Conservation (phyloP, 2,888 invertebrate species). For the Anaspis maculata region DNA sequence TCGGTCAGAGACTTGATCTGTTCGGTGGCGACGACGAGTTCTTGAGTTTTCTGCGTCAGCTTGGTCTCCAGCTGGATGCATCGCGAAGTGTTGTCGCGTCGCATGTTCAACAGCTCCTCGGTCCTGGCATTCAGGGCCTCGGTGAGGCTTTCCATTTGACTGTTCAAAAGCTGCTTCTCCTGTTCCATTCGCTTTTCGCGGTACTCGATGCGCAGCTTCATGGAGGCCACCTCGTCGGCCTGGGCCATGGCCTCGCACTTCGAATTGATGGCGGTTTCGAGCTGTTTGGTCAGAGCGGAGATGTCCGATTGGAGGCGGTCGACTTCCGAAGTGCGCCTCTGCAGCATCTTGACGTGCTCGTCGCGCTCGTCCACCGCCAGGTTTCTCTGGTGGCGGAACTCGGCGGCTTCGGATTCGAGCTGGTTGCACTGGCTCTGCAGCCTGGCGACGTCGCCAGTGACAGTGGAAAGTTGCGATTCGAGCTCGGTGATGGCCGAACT, state of each 20-base stretch:
- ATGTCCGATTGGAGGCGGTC: constrained; percentile 65
- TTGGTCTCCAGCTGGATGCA: constrained; percentile 65
- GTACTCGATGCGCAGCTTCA: constrained; percentile 68
- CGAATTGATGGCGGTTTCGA: constrained; percentile 65
- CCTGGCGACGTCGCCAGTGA: constrained; percentile 56
- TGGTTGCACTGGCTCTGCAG: constrained; percentile 54
- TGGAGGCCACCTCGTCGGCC: constrained; percentile 72
- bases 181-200: constrained; percentile 79
- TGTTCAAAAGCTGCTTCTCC: constrained; percentile 65
- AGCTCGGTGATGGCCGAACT: constrained; percentile 56
- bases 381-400: constrained; percentile 62
- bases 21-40: constrained; percentile 63
- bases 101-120: constrained; percentile 65
- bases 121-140: constrained; percentile 72
- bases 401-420: constrained; percentile 57
- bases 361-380: constrained; percentile 67
- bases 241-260: constrained; percentile 79
- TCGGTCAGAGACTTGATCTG: constrained; percentile 62
- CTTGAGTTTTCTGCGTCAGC: constrained; percentile 70
- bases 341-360: constrained; percentile 60
- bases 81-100: constrained; percentile 61
- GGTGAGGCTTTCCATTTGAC: constrained; percentile 70
- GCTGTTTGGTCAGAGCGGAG: constrained; percentile 59
- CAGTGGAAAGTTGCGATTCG: constrained; percentile 53
- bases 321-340: constrained; percentile 64